A percentile compares a stretch with the other conserved stretches of the same genome.
phyloP scores from a whole-genome alignment of 2,113 vertebrate species.

The Alligator sinensis region DNA sequence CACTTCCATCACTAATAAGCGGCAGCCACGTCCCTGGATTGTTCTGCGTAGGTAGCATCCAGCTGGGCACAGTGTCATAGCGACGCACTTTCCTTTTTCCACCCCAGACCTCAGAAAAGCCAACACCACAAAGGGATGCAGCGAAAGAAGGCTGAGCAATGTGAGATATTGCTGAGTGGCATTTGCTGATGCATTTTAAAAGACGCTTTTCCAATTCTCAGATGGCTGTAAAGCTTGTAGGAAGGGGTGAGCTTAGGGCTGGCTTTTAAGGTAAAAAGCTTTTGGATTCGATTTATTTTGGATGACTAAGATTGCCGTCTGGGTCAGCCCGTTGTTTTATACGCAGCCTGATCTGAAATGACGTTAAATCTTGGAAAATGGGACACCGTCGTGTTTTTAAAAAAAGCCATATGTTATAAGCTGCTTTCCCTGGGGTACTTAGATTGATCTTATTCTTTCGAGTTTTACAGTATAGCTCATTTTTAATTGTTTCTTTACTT shows the following conservation, averaged over 20 bases:
- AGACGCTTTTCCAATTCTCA: neutral
- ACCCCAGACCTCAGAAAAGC: too few species aligned
- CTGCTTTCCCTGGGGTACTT: neutral
- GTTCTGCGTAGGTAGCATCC: too few species aligned
- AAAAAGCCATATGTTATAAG: neutral
- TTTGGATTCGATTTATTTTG: rapidly evolving
- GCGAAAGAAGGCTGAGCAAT: too few species aligned
- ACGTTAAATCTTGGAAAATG: neutral
- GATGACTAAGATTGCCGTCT: neutral
- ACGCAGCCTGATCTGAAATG: neutral
- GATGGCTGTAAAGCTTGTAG: neutral
- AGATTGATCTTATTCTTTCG: neutral
- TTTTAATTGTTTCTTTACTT: too few species aligned
- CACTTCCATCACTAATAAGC: neutral
- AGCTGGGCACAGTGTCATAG: too few species aligned
- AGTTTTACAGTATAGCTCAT: too few species aligned
- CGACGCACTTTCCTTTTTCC: too few species aligned
- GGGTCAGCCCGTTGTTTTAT: neutral
- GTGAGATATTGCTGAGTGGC: neutral
- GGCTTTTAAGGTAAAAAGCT: neutral
- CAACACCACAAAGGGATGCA: neutral
- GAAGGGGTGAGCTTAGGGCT: neutral
- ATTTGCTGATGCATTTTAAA: neutral
- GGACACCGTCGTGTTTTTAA: neutral
- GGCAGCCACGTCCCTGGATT: neutral